These are phyloP conservation scores for Aphelinus atriplicis DNA, from an alignment of 1,140 invertebrate genomes.

Conservation along the genomic window DNA sequence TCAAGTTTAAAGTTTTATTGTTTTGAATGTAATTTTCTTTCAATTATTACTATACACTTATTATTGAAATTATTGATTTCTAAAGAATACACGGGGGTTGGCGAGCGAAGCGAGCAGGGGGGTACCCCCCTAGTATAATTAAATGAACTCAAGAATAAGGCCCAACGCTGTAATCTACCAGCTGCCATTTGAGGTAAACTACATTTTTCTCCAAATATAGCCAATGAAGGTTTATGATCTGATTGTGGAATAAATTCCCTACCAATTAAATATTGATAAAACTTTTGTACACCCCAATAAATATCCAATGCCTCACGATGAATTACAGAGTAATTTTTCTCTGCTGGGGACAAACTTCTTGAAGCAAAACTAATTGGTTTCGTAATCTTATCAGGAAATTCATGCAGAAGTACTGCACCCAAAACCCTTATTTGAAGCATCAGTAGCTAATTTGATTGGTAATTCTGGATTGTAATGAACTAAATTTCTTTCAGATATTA, in stretches of 20 bases:
- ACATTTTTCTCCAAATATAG: conserved; percentile 50
- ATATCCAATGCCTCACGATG: conserved; percentile 16
- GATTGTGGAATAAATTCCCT: conserved; percentile 13
- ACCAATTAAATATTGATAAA: conserved; percentile 25
- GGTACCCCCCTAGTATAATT: no score
- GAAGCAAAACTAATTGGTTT: conserved; percentile 23
- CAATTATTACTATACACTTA: no score
- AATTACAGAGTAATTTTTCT: conserved; percentile 3
- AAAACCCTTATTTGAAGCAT: conserved; percentile 40
- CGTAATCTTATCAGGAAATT: neutral
- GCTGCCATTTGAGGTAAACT: conserved; percentile 48
- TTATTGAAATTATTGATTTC: no score
- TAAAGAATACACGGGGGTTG: no score
- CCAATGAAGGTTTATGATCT: conserved; percentile 32
- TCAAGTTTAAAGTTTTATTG: no score
- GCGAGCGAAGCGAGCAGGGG: no score
- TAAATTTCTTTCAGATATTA: conserved; percentile 18
- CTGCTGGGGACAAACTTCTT: neutral
- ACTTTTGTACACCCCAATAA: conserved; percentile 1
- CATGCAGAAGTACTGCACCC: conserved; percentile 35
- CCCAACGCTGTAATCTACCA: conserved; percentile 45
- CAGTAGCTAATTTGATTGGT: conserved; percentile 34
- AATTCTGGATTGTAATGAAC: conserved; percentile 32
- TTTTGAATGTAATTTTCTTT: no score
- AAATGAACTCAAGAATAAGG: conserved; percentile 46